phyloP scores from a whole-genome alignment of 2,888 invertebrate species.

The Lottia scabra region DNA sequence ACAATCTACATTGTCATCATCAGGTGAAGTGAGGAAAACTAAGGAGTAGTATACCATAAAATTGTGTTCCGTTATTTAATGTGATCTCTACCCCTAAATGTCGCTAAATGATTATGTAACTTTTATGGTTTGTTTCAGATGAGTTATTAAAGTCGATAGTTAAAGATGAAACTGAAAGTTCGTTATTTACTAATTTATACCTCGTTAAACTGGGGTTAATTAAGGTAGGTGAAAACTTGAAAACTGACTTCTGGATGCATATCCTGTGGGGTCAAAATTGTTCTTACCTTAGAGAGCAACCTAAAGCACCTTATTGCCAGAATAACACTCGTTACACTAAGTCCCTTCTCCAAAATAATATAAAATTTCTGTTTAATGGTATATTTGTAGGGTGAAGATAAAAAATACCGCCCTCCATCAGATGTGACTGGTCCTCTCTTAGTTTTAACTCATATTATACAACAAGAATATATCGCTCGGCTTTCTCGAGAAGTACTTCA shows the following conservation, averaged over 20 bases:
- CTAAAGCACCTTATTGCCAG: too few species aligned
- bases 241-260: too few species aligned
- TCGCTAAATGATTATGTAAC: too few species aligned
- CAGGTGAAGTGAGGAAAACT: too few species aligned
- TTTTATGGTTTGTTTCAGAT: constrained; percentile 69
- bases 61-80: too few species aligned
- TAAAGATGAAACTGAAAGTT: constrained; percentile 71
- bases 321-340: too few species aligned
- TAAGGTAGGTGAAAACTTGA: constrained; percentile 76
- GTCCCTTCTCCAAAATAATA: too few species aligned
- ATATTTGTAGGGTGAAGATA: constrained; percentile 74
- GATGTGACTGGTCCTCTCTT: constrained; percentile 76
- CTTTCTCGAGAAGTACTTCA: constrained; percentile 72
- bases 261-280: too few species aligned
- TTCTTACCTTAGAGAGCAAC: too few species aligned
- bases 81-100: too few species aligned
- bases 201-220: constrained; percentile 78
- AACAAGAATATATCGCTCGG: constrained; percentile 73
- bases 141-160: constrained; percentile 73
- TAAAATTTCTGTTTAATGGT: not conserved
- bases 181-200: constrained; percentile 76
- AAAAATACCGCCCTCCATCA: constrained; percentile 75
- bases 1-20: too few species aligned
- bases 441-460: constrained; percentile 73
- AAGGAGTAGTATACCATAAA: too few species aligned